These are phyloP conservation scores for Campoplex nolae DNA, from an alignment of 2,888 invertebrate species.

Conservation along the genomic window DNA sequence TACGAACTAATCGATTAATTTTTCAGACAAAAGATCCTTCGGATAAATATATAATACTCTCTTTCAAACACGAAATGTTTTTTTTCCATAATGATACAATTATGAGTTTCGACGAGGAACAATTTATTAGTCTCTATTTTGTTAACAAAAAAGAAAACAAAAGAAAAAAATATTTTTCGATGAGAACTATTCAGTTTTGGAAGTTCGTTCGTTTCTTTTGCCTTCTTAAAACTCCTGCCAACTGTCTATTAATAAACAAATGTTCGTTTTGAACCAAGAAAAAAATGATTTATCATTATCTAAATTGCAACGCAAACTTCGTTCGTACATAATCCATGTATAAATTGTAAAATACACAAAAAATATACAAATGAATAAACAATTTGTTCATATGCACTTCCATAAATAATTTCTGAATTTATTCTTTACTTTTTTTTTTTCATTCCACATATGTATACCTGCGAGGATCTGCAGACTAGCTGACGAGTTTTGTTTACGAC, in stretches of 20 bases:
- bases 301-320: no score
- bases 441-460: neutral
- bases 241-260: neutral
- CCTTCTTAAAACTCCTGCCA: neutral
- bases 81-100: slow-evolving; percentile 46
- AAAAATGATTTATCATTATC: no score
- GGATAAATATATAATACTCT: slow-evolving; percentile 31
- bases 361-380: no score
- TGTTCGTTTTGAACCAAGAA: neutral
- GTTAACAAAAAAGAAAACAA: no score
- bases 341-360: no score
- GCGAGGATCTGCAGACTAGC: slow-evolving; percentile 1
- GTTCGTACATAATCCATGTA: no score
- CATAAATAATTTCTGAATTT: neutral
- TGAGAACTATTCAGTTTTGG: slow-evolving; percentile 25
- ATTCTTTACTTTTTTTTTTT: neutral
- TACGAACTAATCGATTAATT: slow-evolving; percentile 62
- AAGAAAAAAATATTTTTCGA: neutral
- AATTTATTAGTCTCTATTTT: slow-evolving; percentile 50
- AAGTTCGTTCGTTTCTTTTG: neutral
- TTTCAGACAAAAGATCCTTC: slow-evolving; percentile 49
- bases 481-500: slow-evolving; percentile 76
- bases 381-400: no score
- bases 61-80: slow-evolving; percentile 36
- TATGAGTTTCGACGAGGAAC: slow-evolving; percentile 37